phyloP scores from a whole-genome alignment of 2,113 vertebrate genomes.

The Hemicordylus capensis region DNA sequence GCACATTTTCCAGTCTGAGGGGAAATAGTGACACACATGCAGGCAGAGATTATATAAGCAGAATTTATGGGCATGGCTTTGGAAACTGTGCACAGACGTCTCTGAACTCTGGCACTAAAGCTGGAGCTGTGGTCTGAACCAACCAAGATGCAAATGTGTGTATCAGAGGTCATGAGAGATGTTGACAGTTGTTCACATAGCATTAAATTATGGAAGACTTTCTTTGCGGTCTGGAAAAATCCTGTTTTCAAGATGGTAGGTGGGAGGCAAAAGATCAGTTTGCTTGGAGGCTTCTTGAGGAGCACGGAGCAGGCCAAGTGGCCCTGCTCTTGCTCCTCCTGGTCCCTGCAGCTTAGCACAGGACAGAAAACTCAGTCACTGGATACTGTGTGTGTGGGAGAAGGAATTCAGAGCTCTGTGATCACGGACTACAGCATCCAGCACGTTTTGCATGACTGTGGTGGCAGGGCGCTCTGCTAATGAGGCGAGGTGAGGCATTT shows the following conservation, averaged over 20 bases:
- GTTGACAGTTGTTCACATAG: neutral
- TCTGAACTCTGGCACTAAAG: neutral
- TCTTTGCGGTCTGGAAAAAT: neutral
- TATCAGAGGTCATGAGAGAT: neutral
- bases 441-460: too few species aligned
- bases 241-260: neutral
- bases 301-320: neutral
- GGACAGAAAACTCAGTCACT: neutral
- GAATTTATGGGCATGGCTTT: neutral
- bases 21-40: accelerated
- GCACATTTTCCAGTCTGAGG: neutral
- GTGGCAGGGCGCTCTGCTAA: too few species aligned
- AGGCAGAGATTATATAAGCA: neutral
- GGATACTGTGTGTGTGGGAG: too few species aligned
- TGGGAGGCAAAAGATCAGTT: neutral
- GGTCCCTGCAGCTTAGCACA: neutral
- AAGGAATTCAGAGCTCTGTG: too few species aligned
- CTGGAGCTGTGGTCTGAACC: too few species aligned
- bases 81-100: neutral
- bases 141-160: neutral
- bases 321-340: neutral
- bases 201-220: neutral
- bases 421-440: too few species aligned
- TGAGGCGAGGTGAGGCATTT: too few species aligned
- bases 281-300: neutral